Evolutionary conservation across 2,113 vertebrate species (phyloP), one percentile per base, ranked within the genome.

Genomic region (Microcebus murinus): DNA sequence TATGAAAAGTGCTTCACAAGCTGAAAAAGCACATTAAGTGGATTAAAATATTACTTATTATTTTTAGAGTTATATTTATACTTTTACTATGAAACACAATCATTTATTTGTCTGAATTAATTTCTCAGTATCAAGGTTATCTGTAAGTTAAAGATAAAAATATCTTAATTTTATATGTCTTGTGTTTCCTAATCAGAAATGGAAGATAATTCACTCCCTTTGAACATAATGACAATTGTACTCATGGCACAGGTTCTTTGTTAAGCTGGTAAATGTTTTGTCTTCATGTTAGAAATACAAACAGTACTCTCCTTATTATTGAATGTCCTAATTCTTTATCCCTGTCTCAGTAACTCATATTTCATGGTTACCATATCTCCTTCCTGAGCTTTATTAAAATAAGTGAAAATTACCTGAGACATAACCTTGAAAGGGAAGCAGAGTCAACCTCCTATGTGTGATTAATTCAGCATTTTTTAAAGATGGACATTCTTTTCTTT

Each of bases 391-490:
- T 34, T 71, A 20, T 79, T 83, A 92, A 87, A 95, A 63, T 83
- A 70, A 88, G 42, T 61, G n/a, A 87, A 90, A 91, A 89, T 70
- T 70, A 50, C 11, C 55, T 59, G 57, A 90, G 42, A 93, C 1
- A 67, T 6, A 67, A 84, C 74, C 96, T 91, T 97, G n/a, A 91
- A 93, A 95, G 65, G 25, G 18, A 92, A 88, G 84, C 18, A 57
- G 45, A 83, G 15, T 59, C 85, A 68, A 85, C 20, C 20, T 63
- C n/a, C 31, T 31, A 4, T 23, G 50, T 94, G 57, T 92, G 83
- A 96, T 97, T 95, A 92, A 88, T 81, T 93, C 65, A 82, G 67
- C 71, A 84, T 57, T 92, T 97, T 90, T 88, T 9, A 91, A 90
- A 94, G 31, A 87, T 9, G 68, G 88, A 88, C 90, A 55, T 81